phyloP scores from a whole-genome alignment of 2,888 invertebrate genomes.

The Cremastinae sp. region DNA sequence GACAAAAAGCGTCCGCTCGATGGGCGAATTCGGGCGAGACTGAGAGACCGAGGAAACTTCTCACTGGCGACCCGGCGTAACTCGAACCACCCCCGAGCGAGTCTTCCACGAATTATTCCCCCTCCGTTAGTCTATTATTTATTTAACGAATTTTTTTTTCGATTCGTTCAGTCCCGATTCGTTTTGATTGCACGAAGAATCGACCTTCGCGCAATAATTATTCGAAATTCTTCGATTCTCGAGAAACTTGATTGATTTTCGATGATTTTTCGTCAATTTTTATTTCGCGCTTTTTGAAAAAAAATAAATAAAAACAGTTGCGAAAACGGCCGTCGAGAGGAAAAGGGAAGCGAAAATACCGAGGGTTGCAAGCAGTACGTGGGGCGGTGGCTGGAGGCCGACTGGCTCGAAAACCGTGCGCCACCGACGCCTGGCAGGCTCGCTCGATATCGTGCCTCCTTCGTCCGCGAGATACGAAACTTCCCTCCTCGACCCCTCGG shows the following conservation, averaged over 20 bases:
- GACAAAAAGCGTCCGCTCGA: too few species aligned
- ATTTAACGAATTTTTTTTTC: too few species aligned
- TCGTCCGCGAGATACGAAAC: conserved; percentile 58
- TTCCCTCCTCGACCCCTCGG: conserved; percentile 17
- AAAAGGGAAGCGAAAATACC: conserved; percentile 72
- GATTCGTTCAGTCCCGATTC: too few species aligned
- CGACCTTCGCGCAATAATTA: too few species aligned
- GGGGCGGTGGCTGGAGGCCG: conserved; percentile 85
- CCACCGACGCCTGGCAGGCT: conserved; percentile 82
- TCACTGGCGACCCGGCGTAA: too few species aligned
- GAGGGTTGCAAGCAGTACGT: conserved; percentile 76
- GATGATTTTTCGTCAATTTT: neutral
- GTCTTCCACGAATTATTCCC: too few species aligned
- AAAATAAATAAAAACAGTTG: too few species aligned
- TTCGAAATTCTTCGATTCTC: conserved; percentile 9
- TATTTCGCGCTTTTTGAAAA: neutral
- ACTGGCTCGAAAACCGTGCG: conserved; percentile 82
- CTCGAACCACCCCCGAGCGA: too few species aligned
- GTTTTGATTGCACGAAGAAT: too few species aligned
- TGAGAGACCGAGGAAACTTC: too few species aligned
- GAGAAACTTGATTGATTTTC: neutral
- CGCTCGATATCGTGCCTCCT: conserved; percentile 83
- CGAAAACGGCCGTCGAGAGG: neutral
- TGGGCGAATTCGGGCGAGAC: too few species aligned
- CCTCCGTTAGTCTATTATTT: too few species aligned